Evolutionary conservation across 2,113 vertebrate genomes (phyloP).

Genomic region (Strix uralensis): DNA sequence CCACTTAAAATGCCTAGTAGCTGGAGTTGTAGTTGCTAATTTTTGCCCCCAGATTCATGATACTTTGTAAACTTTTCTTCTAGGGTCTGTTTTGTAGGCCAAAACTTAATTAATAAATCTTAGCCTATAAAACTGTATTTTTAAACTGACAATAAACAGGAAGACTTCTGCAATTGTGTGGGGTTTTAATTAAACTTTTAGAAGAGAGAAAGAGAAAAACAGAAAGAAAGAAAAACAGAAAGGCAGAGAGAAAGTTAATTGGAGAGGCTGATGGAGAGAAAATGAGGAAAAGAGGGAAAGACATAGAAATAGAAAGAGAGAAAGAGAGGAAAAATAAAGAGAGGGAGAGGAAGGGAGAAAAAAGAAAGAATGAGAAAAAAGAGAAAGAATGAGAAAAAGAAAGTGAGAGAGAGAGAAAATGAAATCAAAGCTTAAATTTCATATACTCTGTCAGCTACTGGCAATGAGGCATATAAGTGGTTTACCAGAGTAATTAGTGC

Average conservation of each 20-base stretch:
- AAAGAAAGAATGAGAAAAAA: neutral
- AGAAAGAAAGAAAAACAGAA: no score
- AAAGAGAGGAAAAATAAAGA: neutral
- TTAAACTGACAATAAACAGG: neutral
- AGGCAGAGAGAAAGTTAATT: neutral
- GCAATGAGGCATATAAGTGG: slow-evolving; percentile 27
- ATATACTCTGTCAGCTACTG: neutral
- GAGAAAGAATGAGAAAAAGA: neutral
- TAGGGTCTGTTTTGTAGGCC: neutral
- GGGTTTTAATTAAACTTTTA: neutral
- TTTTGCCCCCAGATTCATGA: neutral
- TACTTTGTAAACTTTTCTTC: neutral
- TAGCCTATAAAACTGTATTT: neutral
- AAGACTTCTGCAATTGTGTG: neutral
- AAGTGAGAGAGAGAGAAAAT: neutral
- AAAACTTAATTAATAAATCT: neutral
- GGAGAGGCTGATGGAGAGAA: neutral
- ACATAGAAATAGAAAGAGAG: neutral
- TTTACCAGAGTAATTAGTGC: slow-evolving; percentile 62
- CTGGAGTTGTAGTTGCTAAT: neutral
- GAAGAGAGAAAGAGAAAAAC: neutral
- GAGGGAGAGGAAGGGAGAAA: neutral
- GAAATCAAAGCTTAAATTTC: neutral
- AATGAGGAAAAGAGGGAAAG: neutral
- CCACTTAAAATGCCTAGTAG: neutral